phyloP scores from a whole-genome alignment of 2,797 vertebrate genomes.

The Squalus acanthias region DNA sequence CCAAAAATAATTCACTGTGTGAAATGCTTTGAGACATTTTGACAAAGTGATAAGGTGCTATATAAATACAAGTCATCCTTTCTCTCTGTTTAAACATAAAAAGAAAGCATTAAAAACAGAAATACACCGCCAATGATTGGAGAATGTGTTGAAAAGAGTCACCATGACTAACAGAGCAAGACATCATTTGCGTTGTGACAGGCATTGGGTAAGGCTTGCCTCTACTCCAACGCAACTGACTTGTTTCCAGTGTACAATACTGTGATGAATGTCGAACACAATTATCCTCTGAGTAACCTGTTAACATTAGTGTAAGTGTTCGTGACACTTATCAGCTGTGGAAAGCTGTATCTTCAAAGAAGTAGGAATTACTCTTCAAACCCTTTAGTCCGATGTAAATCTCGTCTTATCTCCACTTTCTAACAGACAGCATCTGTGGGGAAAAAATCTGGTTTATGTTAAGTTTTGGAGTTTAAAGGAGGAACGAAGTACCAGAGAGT shows the following conservation, averaged over 20 bases:
- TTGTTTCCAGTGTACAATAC: background rate
- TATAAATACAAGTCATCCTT: background rate
- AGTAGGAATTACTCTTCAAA: conserved; percentile 20
- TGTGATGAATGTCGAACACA: conserved; percentile 26
- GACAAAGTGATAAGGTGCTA: conserved; percentile 22
- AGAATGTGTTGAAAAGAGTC: background rate
- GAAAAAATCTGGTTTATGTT: conserved; percentile 33
- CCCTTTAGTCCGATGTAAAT: conserved; percentile 17
- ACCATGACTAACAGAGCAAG: conserved; percentile 1
- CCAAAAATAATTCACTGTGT: conserved; percentile 8
- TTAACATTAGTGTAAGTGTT: conserved; percentile 32
- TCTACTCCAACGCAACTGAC: background rate
- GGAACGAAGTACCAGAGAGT: conserved; percentile 11
- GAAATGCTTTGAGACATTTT: conserved; percentile 29
- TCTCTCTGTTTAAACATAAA: conserved; percentile 13
- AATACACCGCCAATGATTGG: background rate
- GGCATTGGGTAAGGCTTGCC: background rate
- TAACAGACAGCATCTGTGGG: conserved; percentile 29
- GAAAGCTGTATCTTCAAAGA: conserved; percentile 32
- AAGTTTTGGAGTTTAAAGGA: conserved; percentile 19
- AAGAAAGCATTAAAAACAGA: conserved; percentile 5
- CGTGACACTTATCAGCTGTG: conserved; percentile 35
- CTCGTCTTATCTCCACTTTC: conserved; percentile 27
- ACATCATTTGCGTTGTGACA: background rate
- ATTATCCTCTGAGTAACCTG: conserved; percentile 30